Evolutionary conservation across 2,797 vertebrate genomes (phyloP).

Genomic region (Melopsittacus undulatus): DNA sequence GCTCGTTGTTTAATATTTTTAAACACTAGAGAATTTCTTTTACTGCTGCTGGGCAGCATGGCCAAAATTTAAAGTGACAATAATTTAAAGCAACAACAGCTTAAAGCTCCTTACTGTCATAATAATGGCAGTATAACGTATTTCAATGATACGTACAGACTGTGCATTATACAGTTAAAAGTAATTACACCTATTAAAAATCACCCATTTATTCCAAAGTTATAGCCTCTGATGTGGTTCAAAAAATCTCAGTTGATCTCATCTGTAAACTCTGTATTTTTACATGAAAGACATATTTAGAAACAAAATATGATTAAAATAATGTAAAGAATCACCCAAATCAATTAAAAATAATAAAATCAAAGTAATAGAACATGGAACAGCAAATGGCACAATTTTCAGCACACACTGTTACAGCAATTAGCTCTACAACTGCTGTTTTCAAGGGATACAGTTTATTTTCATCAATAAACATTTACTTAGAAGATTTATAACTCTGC

Average conservation of each 20-base stretch:
- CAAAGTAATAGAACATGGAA: neutral
- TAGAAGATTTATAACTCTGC: neutral
- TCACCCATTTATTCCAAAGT: neutral
- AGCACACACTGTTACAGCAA: neutral
- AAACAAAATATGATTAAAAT: neutral
- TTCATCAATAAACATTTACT: neutral
- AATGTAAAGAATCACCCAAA: neutral
- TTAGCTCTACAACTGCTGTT: neutral
- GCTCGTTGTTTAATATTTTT: constrained; percentile 37
- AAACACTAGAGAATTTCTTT: constrained; percentile 56
- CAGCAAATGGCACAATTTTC: neutral
- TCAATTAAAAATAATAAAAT: neutral
- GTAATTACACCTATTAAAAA: constrained; percentile 29
- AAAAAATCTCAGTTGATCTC: neutral
- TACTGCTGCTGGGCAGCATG: constrained; percentile 34
- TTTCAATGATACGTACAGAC: constrained; percentile 14
- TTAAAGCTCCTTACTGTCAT: constrained; percentile 64
- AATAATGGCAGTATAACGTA: constrained; percentile 30
- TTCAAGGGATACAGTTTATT: neutral
- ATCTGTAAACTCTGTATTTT: neutral
- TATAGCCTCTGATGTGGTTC: neutral
- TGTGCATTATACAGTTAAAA: constrained; percentile 31
- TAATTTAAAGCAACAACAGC: constrained; percentile 65
- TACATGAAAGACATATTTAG: neutral
- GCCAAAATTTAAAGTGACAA: constrained; percentile 68